Base-by-base conservation (phyloP, 2,888 invertebrate genomes). In the Trachelus tabidus region DNA sequence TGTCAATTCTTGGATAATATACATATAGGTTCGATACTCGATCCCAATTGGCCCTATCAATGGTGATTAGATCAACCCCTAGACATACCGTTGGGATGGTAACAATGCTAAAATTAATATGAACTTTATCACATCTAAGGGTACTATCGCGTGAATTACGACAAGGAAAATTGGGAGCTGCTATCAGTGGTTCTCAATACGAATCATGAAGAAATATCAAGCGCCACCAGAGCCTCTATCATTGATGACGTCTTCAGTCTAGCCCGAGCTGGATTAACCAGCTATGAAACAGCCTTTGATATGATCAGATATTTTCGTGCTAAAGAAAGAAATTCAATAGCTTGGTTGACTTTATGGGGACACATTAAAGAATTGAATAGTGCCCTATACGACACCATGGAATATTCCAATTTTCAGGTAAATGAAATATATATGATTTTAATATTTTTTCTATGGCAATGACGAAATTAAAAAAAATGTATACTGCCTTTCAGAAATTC, bases 151-250 rank as follows among this genome's bases (percentile, higher is more conserved):
- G 89, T 89, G 3, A 87, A 90, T 80, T 90, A 90, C 81, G 90
- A 90, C 77, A 79, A 84, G 68, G 79, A 81, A 69, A 90, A 88
- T 82, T 90, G 90, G 90, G 79, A 80, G 73, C 82, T 87, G 37
- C 86, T 88, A 87, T 90, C 83, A 83, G 86, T 78, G 83, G 92
- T 84, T 81, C 79, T 89, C 30, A 75, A 79, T 37, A 75, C 84
- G 4, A 83, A 85, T 78, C 88, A 86, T 56, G 81, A 83, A 34
- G 89, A 80, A n/a, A 92, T 94, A 80, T 90, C 93, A 56, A 86
- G 91, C 1, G 88, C 92, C 56, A 93, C 93, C 81, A 89, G 94
- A 81, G 93, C 93, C 1, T 93, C 94, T 76, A 89, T 95, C 4
- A 87, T 94, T 68, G 94, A 94, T 84, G 94, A 94, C 87, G 91